Evolutionary conservation across 2,888 invertebrate genomes (phyloP), one percentile per base, ranked within the genome.

Genomic region (Tenthredo mesomela): DNA sequence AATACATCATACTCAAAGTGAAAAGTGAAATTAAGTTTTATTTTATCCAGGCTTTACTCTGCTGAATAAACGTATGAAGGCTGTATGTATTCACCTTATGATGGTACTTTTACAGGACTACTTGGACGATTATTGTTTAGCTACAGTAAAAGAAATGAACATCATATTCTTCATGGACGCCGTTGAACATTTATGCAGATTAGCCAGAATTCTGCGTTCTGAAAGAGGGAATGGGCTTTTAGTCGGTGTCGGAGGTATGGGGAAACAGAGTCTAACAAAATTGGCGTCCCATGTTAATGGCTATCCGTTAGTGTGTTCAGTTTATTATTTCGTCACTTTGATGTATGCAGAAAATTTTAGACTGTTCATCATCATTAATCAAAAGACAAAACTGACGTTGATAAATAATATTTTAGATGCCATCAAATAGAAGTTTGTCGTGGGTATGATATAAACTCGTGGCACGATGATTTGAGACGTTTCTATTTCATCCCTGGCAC

Each of bases 241-340:
- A 88, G 97, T 98, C 37, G 98, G 98, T 0, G 97, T 97, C 0
- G 98, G 98, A 6, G 98, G 99, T 65, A 96, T 98, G 94, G 98
- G 98, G 85, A 96, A 98, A 84, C 97, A 98, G 90, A 98, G 98
- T 86, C 95, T 98, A 58, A 98, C 98, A 0, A 96, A 96, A 77
- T 94, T 99, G 12, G 97, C 97, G 0, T 96, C 98, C 0, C 97
- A 97, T 90, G 95, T 98, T 85, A 98, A 98, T 89, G 96, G 96
- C 86, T 98, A 98, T 94, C 97, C 96, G 95, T 95, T 92, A 89
- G 93, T 85, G 10, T 67, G 47, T 29, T 43, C 40, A 37, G 25
- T 37, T 43, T 40, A 40, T 37, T 33, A 78, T 25, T 78, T 37
- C n/a, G 7, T 6, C 10, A 78, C 47, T 58, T 78, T 58, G 18